Evolutionary conservation across 2,113 vertebrate genomes (phyloP).

Genomic region (Holacanthus passer): DNA sequence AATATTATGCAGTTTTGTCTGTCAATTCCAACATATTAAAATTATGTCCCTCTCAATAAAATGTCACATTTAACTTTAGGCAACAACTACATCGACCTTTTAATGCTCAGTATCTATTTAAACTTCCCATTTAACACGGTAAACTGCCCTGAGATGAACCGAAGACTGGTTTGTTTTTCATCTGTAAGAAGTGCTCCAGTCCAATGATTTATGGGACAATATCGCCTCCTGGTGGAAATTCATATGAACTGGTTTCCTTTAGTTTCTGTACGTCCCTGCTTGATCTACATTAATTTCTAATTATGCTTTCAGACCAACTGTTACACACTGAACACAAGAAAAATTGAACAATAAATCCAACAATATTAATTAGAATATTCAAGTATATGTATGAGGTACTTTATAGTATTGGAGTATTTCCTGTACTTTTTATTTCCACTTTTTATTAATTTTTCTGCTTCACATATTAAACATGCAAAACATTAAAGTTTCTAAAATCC

Average conservation of each 20-base stretch:
- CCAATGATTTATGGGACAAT: constrained; percentile 41
- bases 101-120: not conserved
- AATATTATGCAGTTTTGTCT: not conserved
- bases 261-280: not conserved
- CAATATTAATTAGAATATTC: not conserved
- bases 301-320: not conserved
- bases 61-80: not conserved
- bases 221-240: constrained; percentile 57
- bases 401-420: not conserved
- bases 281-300: not conserved
- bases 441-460: too few relatives aligned
- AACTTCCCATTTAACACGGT: too few relatives aligned
- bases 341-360: not conserved
- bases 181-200: not conserved
- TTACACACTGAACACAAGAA: not conserved
- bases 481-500: too few relatives aligned
- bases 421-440: not conserved
- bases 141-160: constrained; percentile 9
- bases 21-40: not conserved
- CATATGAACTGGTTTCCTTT: not conserved
- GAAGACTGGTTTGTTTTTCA: not conserved
- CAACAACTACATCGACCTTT: not conserved
- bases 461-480: too few relatives aligned
- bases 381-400: not conserved
- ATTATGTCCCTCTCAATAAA: not conserved